Evolutionary conservation across 2,888 invertebrate species (phyloP), one percentile per base, ranked within the genome.

Genomic region (Hydroisotoma schaefferi): DNA sequence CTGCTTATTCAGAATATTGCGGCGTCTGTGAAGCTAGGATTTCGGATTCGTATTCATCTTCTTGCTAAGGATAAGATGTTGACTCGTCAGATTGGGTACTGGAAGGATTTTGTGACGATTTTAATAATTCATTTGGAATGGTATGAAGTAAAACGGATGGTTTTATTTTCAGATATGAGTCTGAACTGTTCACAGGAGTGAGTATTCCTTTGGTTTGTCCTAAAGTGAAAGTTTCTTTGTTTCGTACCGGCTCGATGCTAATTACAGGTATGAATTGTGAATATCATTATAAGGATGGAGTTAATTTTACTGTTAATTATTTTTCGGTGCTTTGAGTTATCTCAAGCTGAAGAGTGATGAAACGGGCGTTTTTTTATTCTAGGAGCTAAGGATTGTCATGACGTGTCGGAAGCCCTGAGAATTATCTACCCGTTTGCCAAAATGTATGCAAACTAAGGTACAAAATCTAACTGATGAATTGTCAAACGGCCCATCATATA

Each of bases 1-100:
- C 81, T 81, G 71, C 80, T 82, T 75, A 81, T 83, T 56, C 82
- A 83, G 74, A 84, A 84, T 73, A 83, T 84, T 81, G 82, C 83
- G 18, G 83, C 82, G 2, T 81, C 81, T 59, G 82, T 82, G 74
- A 82, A 83, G 73, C 82, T 84, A 0, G 80, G 80, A 67, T 83
- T 84, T 74, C 81, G 82, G 2, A 82, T 83, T 52, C 78, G 83
- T 51, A 74, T 83, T 27, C 82, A 83, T 74, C 81, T 81, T 15
- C 15, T 33, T 33, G 54, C 15, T 8, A 33, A 15, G 15, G 33
- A 33, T 33, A 8, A 33, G 33, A 8, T 33, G 10, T 3, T 57
- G 20, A 57, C 33, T 37, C 54, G 57, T n/a, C 15, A 28, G n/a
- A 28, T 61, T 3, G 37, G 52, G 60, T 60, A 56, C n/a, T 27